Evolutionary conservation across 2,797 vertebrate species (phyloP).

Genomic region (Otus scops): DNA sequence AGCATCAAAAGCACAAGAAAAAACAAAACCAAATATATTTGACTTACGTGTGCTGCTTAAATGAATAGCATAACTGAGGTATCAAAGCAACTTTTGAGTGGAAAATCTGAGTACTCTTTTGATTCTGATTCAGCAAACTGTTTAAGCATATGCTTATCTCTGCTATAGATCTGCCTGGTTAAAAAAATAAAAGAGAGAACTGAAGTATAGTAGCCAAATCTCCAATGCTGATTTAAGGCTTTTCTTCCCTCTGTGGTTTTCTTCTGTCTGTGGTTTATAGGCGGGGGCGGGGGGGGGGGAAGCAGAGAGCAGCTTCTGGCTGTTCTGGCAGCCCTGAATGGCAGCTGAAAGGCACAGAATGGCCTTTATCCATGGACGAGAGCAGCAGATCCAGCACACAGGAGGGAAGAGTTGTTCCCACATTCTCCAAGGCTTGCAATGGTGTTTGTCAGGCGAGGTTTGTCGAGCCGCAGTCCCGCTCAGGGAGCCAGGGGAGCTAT

Average conservation of each 20-base stretch:
- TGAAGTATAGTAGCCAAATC: constrained; percentile 18
- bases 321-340: background rate
- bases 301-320: background rate
- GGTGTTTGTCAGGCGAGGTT: background rate
- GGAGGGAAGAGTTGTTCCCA: background rate
- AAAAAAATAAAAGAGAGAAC: background rate
- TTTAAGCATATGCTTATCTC: constrained; percentile 38
- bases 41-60: background rate
- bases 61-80: background rate
- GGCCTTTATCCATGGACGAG: background rate
- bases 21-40: background rate
- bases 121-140: constrained; percentile 20
- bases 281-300: no score
- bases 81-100: constrained; percentile 14
- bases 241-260: constrained; percentile 30
- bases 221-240: constrained; percentile 28
- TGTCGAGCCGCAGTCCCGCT: background rate
- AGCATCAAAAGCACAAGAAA: background rate
- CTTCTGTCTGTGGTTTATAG: background rate
- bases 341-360: background rate
- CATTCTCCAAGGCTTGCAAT: background rate
- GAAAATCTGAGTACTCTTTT: background rate
- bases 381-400: background rate
- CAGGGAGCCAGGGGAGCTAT: background rate
- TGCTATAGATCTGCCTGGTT: constrained; percentile 11